These are phyloP conservation scores for Umimayanthus kanabou DNA, from an alignment of 92 coral and sea anemone species.

Conservation along the genomic window DNA sequence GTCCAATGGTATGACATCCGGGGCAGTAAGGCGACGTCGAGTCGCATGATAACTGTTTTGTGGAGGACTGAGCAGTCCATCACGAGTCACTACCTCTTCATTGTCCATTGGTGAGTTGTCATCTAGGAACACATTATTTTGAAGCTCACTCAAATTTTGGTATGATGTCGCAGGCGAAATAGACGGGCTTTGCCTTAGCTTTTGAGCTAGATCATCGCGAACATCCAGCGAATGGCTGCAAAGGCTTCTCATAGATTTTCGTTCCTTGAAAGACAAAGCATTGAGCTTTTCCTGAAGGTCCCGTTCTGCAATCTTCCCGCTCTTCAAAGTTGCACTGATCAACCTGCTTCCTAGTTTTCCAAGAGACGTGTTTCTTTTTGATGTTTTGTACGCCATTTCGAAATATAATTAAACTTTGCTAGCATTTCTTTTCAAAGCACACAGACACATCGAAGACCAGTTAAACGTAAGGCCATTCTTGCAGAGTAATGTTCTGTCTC, in stretches of 20 bases:
- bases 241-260: constrained; percentile 67
- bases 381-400: constrained; percentile 49
- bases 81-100: not conserved
- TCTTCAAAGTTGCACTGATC: constrained; percentile 58
- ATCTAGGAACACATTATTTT: not conserved
- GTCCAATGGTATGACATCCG: not conserved
- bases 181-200: not conserved
- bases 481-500: not conserved
- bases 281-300: constrained; percentile 77
- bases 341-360: constrained; percentile 64
- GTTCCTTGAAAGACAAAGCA: constrained; percentile 63
- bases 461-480: not conserved
- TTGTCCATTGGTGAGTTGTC: not conserved
- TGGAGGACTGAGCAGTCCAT: not conserved
- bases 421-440: not conserved
- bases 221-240: constrained; percentile 67
- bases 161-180: constrained; percentile 9
- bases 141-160: not conserved
- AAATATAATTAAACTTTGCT: not conserved
- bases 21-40: not conserved
- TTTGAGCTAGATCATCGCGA: constrained; percentile 51
- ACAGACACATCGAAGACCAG: not conserved
- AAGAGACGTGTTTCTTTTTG: constrained; percentile 55
- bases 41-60: not conserved
- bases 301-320: constrained; percentile 73